Evolutionary conservation across 2,113 vertebrate genomes (phyloP).

Genomic region (Barbus barbus): DNA sequence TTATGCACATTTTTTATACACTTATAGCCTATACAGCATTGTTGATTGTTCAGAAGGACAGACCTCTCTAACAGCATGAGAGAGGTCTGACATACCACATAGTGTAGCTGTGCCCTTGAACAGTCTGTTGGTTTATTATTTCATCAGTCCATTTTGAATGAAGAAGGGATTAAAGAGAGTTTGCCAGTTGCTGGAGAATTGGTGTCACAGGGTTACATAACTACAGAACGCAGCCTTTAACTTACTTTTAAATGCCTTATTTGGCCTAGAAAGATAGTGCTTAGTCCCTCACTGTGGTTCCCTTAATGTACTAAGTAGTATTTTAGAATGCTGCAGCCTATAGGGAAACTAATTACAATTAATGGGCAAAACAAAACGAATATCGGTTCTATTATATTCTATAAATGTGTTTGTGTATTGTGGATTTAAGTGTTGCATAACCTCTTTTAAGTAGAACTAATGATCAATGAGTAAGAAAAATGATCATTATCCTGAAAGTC

Average conservation of each 20-base stretch:
- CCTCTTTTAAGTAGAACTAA: background rate
- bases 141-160: constrained; percentile 60
- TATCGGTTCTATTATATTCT: background rate
- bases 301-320: background rate
- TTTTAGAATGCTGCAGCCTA: background rate
- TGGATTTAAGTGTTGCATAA: background rate
- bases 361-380: background rate
- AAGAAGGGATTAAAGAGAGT: constrained; percentile 67
- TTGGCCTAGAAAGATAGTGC: constrained; percentile 63
- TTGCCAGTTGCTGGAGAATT: constrained; percentile 73
- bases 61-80: background rate
- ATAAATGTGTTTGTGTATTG: background rate
- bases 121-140: constrained; percentile 60
- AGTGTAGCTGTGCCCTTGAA: constrained; percentile 47
- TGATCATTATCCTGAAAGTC: background rate
- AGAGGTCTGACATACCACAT: background rate
- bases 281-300: background rate
- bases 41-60: background rate
- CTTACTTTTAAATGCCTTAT: constrained; percentile 57
- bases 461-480: background rate
- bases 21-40: background rate
- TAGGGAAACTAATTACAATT: background rate
- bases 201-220: constrained; percentile 64
- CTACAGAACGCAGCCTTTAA: constrained; percentile 57
- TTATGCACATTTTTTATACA: background rate